Conservation (phyloP, 2,888 invertebrate genomes). For the Hirtodrosophila cameraria region DNA sequence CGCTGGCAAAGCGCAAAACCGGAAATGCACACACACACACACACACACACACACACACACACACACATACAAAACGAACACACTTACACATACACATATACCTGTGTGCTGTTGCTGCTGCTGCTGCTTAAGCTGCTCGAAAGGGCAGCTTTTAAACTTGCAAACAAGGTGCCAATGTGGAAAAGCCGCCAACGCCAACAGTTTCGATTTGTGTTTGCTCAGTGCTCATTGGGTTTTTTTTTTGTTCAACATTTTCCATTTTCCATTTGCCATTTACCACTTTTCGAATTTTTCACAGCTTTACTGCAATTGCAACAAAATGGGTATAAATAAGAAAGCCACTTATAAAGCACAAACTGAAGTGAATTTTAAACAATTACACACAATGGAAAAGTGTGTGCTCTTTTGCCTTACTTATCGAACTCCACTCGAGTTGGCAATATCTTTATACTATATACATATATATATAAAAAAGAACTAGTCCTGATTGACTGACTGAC, state of each 20-base stretch:
- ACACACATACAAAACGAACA: slow-evolving; percentile 11
- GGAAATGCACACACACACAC: slow-evolving; percentile 62
- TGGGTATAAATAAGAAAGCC: slow-evolving; percentile 55
- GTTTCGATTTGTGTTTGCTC: slow-evolving; percentile 66
- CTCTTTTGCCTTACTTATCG: neutral
- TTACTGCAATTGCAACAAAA: slow-evolving; percentile 47
- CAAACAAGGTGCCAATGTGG: slow-evolving; percentile 71
- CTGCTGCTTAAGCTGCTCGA: slow-evolving; percentile 46
- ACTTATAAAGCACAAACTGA: slow-evolving; percentile 52
- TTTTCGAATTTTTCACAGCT: neutral
- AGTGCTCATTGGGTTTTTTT: slow-evolving; percentile 55
- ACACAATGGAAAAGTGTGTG: slow-evolving; percentile 1
- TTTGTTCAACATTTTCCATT: slow-evolving; percentile 27
- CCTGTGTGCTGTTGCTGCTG: too few species aligned
- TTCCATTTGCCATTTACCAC: slow-evolving; percentile 5
- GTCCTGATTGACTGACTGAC: too few species aligned
- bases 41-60: slow-evolving; percentile 21
- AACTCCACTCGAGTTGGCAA: slow-evolving; percentile 14
- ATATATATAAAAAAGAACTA: too few species aligned
- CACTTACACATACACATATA: slow-evolving; percentile 9
- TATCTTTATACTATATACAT: too few species aligned
- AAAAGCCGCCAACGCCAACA: slow-evolving; percentile 63
- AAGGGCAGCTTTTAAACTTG: slow-evolving; percentile 70
- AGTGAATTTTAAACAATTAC: slow-evolving; percentile 47
- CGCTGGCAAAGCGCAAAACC: slow-evolving; percentile 61